A percentile compares a stretch with the other conserved stretches of the same genome.
These are phyloP conservation scores for Excalfactoria chinensis DNA, from an alignment of 2,113 vertebrate genomes.

Conservation along the genomic window DNA sequence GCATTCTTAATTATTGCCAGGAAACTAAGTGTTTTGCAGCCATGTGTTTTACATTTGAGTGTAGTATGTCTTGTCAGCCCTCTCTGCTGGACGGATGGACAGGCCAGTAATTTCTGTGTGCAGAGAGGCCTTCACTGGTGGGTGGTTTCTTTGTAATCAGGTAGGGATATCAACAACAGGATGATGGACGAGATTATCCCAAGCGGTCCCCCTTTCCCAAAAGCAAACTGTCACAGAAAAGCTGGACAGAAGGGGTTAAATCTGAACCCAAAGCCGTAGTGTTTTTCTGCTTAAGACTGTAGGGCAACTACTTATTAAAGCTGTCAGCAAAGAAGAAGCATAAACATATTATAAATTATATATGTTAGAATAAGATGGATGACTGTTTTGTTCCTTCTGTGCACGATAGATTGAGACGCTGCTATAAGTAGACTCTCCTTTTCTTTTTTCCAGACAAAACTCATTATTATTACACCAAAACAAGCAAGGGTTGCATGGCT, in stretches of 20 bases:
- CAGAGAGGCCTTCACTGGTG: conserved; percentile 52
- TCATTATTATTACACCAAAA: conserved; percentile 59
- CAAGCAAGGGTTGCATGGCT: conserved; percentile 37
- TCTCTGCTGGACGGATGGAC: conserved; percentile 77
- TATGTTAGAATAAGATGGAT: background rate
- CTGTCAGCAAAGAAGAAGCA: conserved; percentile 18
- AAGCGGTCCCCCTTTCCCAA: conserved; percentile 2
- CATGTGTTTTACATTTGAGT: conserved; percentile 85
- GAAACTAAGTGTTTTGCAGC: conserved; percentile 84
- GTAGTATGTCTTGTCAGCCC: conserved; percentile 82
- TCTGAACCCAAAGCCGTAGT: background rate
- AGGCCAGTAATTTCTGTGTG: conserved; percentile 67
- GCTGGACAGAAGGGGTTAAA: conserved; percentile 65
- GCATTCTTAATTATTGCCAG: conserved; percentile 87
- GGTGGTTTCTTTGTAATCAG: conserved; percentile 76
- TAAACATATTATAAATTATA: conserved; percentile 22
- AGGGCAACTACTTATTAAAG: background rate
- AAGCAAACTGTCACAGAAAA: background rate
- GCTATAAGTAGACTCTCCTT: background rate
- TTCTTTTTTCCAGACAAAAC: conserved; percentile 54
- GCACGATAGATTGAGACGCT: background rate
- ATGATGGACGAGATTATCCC: conserved; percentile 42
- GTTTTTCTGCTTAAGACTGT: conserved; percentile 34
- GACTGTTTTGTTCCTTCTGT: background rate
- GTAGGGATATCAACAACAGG: conserved; percentile 60